phyloP scores from a whole-genome alignment of 2,888 invertebrate genomes.

The Hylaea fasciaria region DNA sequence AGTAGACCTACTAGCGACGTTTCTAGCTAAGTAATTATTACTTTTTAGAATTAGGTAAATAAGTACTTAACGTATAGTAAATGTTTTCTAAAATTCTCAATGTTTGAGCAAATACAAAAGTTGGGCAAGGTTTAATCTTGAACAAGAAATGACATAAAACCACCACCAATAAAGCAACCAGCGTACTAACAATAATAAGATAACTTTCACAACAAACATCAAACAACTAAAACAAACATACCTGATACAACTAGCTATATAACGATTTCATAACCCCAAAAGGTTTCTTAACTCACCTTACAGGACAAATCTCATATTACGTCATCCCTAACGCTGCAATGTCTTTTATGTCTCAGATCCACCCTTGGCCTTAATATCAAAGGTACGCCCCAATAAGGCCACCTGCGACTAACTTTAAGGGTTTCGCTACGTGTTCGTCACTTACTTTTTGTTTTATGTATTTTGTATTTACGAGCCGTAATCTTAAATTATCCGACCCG shows the following conservation, averaged over 20 bases:
- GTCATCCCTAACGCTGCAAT: constrained; percentile 35
- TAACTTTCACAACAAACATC: constrained; percentile 2
- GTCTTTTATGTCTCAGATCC: constrained; percentile 35
- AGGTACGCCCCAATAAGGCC: constrained; percentile 41
- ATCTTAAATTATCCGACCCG: constrained; percentile 59
- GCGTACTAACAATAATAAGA: constrained; percentile 22
- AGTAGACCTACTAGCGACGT: too few species aligned
- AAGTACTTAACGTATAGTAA: too few species aligned
- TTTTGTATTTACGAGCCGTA: constrained; percentile 58
- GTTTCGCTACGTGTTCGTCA: constrained; percentile 47
- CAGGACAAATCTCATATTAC: constrained; percentile 35
- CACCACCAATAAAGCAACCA: too few species aligned
- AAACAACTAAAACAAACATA: constrained; percentile 3
- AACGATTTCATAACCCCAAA: constrained; percentile 33
- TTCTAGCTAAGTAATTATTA: too few species aligned
- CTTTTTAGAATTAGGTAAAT: too few species aligned
- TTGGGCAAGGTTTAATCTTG: too few species aligned
- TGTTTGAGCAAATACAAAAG: too few species aligned
- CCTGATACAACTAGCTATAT: background rate
- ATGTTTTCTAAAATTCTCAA: too few species aligned
- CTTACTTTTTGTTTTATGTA: constrained; percentile 56
- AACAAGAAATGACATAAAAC: too few species aligned
- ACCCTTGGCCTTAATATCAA: constrained; percentile 42
- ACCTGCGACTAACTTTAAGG: constrained; percentile 52
- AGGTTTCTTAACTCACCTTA: constrained; percentile 23